phyloP scores from a whole-genome alignment of 2,888 invertebrate genomes.

The Clostera curtula region DNA sequence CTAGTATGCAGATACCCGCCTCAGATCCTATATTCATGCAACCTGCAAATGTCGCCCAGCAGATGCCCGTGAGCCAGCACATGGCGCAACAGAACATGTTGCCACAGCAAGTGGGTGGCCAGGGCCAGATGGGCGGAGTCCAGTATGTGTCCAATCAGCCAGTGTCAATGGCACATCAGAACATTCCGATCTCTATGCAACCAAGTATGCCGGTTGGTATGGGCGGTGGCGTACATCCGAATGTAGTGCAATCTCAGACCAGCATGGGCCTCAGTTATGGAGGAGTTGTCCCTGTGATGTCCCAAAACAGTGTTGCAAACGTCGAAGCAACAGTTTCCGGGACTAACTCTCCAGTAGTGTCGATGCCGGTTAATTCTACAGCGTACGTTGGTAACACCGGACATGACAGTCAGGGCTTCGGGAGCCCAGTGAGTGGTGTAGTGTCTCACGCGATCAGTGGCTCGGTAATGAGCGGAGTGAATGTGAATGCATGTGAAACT shows the following conservation, averaged over 20 bases:
- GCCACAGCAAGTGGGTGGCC: constrained; percentile 60
- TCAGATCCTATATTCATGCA: constrained; percentile 71
- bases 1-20: constrained; percentile 71
- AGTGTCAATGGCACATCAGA: constrained; percentile 63
- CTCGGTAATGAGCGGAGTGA: constrained; percentile 61
- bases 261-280: constrained; percentile 63
- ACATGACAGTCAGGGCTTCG: constrained; percentile 67
- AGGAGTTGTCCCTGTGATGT: constrained; percentile 67
- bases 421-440: constrained; percentile 69
- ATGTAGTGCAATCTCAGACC: constrained; percentile 68
- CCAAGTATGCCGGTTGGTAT: constrained; percentile 63
- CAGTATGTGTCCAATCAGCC: constrained; percentile 61
- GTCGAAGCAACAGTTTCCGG: constrained; percentile 64
- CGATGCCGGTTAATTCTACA: constrained; percentile 61
- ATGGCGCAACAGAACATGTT: constrained; percentile 65
- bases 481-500: constrained; percentile 67
- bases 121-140: constrained; percentile 58
- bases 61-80: constrained; percentile 60
- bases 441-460: constrained; percentile 67
- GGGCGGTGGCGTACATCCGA: constrained; percentile 61
- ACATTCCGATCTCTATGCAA: constrained; percentile 71
- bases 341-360: constrained; percentile 69
- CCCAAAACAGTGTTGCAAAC: constrained; percentile 65
- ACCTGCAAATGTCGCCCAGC: constrained; percentile 55
- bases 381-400: constrained; percentile 51